Percentiles rank a stretch among this genome's conserved stretches.
Conservation (phyloP, 1,140 invertebrate species). For the Neodiprion lecontei region DNA sequence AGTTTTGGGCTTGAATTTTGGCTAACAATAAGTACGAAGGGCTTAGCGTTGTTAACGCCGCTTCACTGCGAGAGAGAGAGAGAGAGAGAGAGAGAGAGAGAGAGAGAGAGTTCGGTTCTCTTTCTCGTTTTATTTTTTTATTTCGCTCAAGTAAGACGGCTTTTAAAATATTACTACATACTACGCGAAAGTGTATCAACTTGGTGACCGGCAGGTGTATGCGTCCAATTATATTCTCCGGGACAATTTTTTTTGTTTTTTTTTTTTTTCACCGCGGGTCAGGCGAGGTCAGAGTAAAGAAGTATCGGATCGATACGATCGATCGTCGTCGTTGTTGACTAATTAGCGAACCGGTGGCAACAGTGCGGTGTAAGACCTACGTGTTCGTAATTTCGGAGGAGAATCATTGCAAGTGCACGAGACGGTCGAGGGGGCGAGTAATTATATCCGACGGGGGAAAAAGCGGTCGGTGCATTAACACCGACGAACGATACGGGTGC, state of each 20-base stretch:
- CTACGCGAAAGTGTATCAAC: no score
- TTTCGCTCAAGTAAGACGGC: not conserved
- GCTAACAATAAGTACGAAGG: constrained; percentile 51
- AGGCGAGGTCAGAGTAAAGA: not conserved
- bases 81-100: no score
- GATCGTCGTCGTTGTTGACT: not conserved
- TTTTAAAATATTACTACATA: no score
- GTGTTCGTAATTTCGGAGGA: no score
- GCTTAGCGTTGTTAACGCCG: constrained; percentile 60
- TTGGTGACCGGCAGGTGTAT: no score
- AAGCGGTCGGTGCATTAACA: constrained; percentile 39
- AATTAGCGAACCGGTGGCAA: not conserved
- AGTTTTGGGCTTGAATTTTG: constrained; percentile 62
- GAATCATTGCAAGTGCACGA: no score
- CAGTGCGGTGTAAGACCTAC: no score
- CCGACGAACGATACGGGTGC: constrained; percentile 10
- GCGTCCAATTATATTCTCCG: no score
- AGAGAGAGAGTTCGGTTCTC: not conserved
- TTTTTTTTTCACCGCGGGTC: not conserved
- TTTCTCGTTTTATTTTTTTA: constrained; percentile 6
- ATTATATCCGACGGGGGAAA: not conserved
- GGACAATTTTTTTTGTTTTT: no score
- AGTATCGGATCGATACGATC: not conserved
- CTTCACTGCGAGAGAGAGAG: no score
- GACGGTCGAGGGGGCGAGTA: not conserved